These are phyloP conservation scores for Coenobita brevimanus DNA, from an alignment of 1,140 invertebrate genomes.

Conservation along the genomic window DNA sequence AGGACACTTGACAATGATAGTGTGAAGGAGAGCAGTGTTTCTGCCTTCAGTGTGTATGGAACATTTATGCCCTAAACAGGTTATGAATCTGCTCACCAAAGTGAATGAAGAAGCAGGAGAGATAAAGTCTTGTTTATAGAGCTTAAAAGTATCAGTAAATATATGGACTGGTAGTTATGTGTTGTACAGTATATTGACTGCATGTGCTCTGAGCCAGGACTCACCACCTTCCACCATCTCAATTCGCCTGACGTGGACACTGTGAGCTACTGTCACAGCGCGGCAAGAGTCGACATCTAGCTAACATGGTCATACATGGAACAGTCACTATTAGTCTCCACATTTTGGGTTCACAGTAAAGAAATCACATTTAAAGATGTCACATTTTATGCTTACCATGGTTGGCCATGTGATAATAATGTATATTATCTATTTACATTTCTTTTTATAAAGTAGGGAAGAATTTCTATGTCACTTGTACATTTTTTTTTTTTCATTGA, in stretches of 20 bases:
- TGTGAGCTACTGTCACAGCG: slow-evolving; percentile 1
- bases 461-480: slow-evolving; percentile 65
- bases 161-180: slow-evolving; percentile 62
- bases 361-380: slow-evolving; percentile 50
- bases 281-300: slow-evolving; percentile 41
- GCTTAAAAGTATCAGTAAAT: slow-evolving; percentile 49
- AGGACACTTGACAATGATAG: slow-evolving; percentile 37
- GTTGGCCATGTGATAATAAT: slow-evolving; percentile 66
- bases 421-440: slow-evolving; percentile 66
- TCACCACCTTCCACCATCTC: neutral
- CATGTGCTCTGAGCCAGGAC: slow-evolving; percentile 46
- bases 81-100: slow-evolving; percentile 58
- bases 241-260: neutral
- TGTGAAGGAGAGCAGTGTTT: slow-evolving; percentile 23
- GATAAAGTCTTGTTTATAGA: slow-evolving; percentile 50
- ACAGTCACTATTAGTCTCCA: slow-evolving; percentile 22
- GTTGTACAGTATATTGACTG: slow-evolving; percentile 62
- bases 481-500: slow-evolving; percentile 42
- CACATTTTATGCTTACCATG: slow-evolving; percentile 63
- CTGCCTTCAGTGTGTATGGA: too few species aligned
- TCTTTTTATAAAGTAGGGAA: slow-evolving; percentile 65
- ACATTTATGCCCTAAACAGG: too few species aligned
- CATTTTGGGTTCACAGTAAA: slow-evolving; percentile 33
- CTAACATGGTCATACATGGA: slow-evolving; percentile 67
- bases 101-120: slow-evolving; percentile 41